Evolutionary conservation across 1,140 invertebrate species (phyloP).

Genomic region (Pseudachorutes palmiensis): DNA sequence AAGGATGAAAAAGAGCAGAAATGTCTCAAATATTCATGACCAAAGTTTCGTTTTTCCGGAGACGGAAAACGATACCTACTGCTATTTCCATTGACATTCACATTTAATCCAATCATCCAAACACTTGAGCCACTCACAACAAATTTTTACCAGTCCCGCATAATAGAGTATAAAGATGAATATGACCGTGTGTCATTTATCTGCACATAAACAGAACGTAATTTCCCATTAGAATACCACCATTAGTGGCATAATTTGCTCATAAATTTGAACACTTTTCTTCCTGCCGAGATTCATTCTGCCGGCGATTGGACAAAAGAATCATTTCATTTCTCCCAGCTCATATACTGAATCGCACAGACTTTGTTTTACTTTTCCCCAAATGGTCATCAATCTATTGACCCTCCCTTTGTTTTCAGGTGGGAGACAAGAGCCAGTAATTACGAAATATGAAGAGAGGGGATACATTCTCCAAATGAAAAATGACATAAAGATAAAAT

Average conservation of each 20-base stretch:
- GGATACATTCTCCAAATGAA: neutral
- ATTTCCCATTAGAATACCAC: neutral
- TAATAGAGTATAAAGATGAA: neutral
- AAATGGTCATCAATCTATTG: constrained; percentile 6
- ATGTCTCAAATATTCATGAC: constrained; percentile 4
- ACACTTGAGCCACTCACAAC: neutral
- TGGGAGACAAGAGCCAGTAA: neutral
- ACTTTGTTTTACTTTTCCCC: neutral
- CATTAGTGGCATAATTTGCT: neutral
- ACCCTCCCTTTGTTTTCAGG: constrained; percentile 8
- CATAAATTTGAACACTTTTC: neutral
- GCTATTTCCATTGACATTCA: neutral
- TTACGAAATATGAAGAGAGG: constrained; percentile 9
- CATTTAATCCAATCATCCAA: constrained; percentile 6
- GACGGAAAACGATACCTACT: neutral
- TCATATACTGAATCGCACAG: no score
- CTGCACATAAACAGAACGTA: neutral
- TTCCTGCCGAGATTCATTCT: neutral
- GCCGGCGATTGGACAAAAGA: neutral
- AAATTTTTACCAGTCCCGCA: neutral
- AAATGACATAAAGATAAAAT: constrained; percentile 8
- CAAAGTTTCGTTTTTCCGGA: neutral
- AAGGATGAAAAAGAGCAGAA: neutral
- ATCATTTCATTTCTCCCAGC: neutral
- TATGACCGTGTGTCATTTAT: neutral